These are phyloP conservation scores for Mythimna pallens DNA, from an alignment of 2,888 invertebrate genomes.

Conservation along the genomic window DNA sequence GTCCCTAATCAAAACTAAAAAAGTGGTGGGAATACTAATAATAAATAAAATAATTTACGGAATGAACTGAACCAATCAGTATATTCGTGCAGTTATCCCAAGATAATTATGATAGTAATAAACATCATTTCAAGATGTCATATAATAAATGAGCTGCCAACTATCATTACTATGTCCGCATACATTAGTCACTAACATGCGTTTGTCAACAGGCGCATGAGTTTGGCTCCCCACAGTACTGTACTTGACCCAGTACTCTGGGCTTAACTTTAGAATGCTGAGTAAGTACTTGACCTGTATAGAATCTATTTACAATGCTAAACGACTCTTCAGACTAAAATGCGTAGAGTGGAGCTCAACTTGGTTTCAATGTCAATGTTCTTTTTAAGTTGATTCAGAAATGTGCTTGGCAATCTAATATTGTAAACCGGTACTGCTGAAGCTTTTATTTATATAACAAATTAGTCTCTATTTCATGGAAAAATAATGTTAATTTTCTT, in stretches of 20 bases:
- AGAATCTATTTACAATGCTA: constrained; percentile 55
- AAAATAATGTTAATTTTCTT: not conserved
- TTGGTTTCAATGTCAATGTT: constrained; percentile 51
- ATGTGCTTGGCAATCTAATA: constrained; percentile 20
- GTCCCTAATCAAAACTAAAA: too few species aligned
- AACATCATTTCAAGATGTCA: constrained; percentile 12
- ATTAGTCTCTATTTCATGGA: not conserved
- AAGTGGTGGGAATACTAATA: too few species aligned
- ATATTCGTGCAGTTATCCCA: too few species aligned
- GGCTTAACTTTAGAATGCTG: constrained; percentile 46
- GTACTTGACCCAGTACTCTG: constrained; percentile 59
- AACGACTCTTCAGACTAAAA: constrained; percentile 42
- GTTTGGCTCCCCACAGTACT: constrained; percentile 38
- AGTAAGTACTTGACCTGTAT: constrained; percentile 57
- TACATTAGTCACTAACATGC: constrained; percentile 34
- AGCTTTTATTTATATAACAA: not conserved
- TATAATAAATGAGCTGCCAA: constrained; percentile 11
- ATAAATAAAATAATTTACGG: too few species aligned
- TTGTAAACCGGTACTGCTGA: not conserved
- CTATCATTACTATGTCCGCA: constrained; percentile 6
- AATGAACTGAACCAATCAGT: too few species aligned
- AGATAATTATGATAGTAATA: not conserved
- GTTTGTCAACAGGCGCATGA: constrained; percentile 26
- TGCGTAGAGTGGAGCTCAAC: constrained; percentile 15
- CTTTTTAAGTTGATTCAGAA: constrained; percentile 29